Conservation (phyloP, 2,888 invertebrate genomes). For the Coleophora flavipennella region DNA sequence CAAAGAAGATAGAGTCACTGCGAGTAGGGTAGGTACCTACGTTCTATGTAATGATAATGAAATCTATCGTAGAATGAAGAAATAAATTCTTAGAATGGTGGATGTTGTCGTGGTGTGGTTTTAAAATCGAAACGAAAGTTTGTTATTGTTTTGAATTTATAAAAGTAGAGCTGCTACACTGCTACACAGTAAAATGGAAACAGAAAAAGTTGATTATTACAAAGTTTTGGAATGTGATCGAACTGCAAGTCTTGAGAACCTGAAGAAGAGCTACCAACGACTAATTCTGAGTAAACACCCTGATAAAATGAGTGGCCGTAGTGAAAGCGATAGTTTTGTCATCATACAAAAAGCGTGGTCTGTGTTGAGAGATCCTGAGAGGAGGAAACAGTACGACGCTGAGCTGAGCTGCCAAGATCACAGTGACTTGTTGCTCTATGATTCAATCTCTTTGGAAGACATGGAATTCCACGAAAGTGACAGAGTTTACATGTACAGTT, state of each 20-base stretch:
- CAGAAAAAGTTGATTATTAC: constrained; percentile 56
- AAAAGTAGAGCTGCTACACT: no score
- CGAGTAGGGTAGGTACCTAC: no score
- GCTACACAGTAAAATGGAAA: no score
- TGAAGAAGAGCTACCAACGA: constrained; percentile 75
- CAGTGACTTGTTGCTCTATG: constrained; percentile 73
- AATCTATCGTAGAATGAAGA: no score
- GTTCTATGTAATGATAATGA: no score
- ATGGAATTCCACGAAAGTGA: constrained; percentile 50
- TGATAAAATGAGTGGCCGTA: constrained; percentile 58
- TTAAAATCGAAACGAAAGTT: no score
- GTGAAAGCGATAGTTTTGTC: constrained; percentile 34
- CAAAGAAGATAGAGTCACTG: no score
- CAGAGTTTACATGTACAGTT: constrained; percentile 64
- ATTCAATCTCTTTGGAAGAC: constrained; percentile 63
- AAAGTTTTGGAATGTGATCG: constrained; percentile 66
- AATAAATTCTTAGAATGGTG: no score
- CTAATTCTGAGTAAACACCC: constrained; percentile 74
- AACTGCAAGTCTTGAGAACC: constrained; percentile 66
- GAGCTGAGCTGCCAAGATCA: constrained; percentile 71
- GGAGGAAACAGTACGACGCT: constrained; percentile 78
- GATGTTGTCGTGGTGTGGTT: no score
- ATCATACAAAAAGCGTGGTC: constrained; percentile 81
- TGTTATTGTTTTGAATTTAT: no score
- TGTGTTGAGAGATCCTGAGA: constrained; percentile 72